Percentiles rank a stretch among this genome's conserved stretches.
Evolutionary conservation across 2,797 vertebrate genomes (phyloP).

Genomic region (Cheirogaleus major): DNA sequence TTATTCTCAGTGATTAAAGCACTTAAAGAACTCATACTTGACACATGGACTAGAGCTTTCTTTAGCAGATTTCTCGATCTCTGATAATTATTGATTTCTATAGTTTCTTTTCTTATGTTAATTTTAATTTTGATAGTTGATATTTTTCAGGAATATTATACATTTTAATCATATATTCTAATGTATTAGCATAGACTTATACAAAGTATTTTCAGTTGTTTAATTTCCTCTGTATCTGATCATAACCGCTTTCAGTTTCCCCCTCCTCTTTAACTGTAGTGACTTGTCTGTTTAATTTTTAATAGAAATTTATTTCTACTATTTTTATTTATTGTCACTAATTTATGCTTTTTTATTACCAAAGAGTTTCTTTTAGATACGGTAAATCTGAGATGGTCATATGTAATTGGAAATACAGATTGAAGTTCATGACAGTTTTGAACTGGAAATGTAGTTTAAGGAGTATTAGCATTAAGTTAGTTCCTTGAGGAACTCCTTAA

Average conservation of each 20-base stretch:
- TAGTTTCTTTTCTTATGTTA: neutral
- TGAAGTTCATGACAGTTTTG: neutral
- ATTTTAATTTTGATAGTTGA: constrained; percentile 22
- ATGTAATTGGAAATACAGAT: neutral
- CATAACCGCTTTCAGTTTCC: neutral
- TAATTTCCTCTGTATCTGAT: neutral
- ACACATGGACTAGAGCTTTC: neutral
- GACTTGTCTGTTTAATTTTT: neutral
- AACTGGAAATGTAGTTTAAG: neutral
- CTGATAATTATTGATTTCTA: neutral
- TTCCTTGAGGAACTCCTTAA: neutral
- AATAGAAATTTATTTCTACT: neutral
- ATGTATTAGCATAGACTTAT: neutral
- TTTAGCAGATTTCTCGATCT: neutral
- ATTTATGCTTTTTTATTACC: constrained; percentile 24
- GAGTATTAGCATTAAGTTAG: neutral
- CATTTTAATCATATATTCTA: neutral
- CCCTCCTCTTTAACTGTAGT: neutral
- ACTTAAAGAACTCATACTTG: neutral
- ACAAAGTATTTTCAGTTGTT: neutral
- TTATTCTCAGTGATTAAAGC: neutral
- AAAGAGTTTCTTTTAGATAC: neutral
- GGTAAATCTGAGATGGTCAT: neutral
- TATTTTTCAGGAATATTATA: neutral
- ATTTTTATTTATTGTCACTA: constrained; percentile 25